phyloP scores from a whole-genome alignment of 2,797 vertebrate genomes.

The Decapterus maruadsi region DNA sequence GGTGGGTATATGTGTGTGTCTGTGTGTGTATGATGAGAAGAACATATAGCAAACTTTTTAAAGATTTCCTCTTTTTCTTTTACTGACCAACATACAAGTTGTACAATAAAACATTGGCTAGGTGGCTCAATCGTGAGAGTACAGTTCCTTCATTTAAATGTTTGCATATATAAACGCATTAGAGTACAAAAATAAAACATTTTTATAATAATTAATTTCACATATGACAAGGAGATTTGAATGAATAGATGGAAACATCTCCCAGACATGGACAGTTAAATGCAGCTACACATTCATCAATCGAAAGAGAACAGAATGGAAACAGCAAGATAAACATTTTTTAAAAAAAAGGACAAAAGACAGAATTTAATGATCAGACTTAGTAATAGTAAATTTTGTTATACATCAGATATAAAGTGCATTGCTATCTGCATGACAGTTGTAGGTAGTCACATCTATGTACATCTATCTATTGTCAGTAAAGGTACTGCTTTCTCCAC shows the following conservation, averaged over 20 bases:
- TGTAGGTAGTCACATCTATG: conserved; percentile 65
- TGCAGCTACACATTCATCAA: conserved; percentile 63
- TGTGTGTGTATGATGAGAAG: conserved; percentile 29
- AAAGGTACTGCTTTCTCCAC: conserved; percentile 31
- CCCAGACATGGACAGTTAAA: conserved; percentile 46
- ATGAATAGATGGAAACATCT: conserved; percentile 51
- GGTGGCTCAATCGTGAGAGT: conserved; percentile 64
- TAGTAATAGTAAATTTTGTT: conserved; percentile 41
- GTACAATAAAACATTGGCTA: conserved; percentile 45
- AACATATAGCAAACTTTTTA: conserved; percentile 44
- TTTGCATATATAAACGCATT: conserved; percentile 72
- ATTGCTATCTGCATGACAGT: conserved; percentile 76
- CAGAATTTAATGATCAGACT: conserved; percentile 59
- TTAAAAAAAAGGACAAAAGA: conserved; percentile 42
- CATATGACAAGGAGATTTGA: conserved; percentile 58
- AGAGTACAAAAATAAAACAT: conserved; percentile 87
- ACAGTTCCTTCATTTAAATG: conserved; percentile 76
- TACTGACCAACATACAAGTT: conserved; percentile 44
- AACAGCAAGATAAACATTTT: conserved; percentile 41
- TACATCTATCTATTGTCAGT: conserved; percentile 48
- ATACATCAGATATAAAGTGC: conserved; percentile 85
- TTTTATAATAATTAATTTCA: conserved; percentile 76
- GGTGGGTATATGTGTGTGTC: conserved; percentile 1
- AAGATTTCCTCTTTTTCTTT: conserved; percentile 38
- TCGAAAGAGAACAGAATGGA: conserved; percentile 32